Base-by-base conservation (phyloP, 2,113 vertebrate species). In the Perca schrenkii region DNA sequence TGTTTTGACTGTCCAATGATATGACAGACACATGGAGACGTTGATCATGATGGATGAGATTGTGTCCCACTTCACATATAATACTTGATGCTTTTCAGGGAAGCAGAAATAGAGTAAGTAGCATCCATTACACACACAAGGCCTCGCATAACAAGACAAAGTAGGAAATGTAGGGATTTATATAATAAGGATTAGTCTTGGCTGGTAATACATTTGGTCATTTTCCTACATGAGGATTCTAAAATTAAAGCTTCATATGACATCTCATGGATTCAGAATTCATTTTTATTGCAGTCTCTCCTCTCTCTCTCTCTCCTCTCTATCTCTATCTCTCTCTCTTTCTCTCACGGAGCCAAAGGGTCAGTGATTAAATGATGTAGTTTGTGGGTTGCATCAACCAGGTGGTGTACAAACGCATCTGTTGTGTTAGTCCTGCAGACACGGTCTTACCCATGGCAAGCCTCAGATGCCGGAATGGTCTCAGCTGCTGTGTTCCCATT, bases 21-120 rank as follows among this genome's bases (percentile, higher is more conserved):
- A 84, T 89, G 85, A 93, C 84, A 80, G 91, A 83, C 91, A 87
- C 83, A 83, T 74, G 36, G 64, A 90, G 88, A 89, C 86, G 88
- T 68, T 87, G 91, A 92, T 90, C 66, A 76, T 91, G 91, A 94
- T 91, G 92, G 91, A 91, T 93, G 91, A 92, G 84, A 80, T 64
- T 54, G 71, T 22, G 28, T 56, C 63, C 46, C 65, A 16, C 47
- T 81, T 34, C 72, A 79, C 31, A 57, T 36, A 25, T 52, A 53
- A 47, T 84, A 71, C 72, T 69, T 79, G 56, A 87, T 84, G 80
- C 56, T 57, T 84, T 73, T 87, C 65, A 61, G 50, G 52, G 49
- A 65, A 36, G 71, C 85, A 67, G 63, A 77, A 82, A 74, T 34
- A 61, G 31, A 36, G 21, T 60, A 79, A 77, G 77, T 76, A 73